Base-by-base conservation (phyloP, 1,140 invertebrate species). In the Anastrepha ludens region DNA sequence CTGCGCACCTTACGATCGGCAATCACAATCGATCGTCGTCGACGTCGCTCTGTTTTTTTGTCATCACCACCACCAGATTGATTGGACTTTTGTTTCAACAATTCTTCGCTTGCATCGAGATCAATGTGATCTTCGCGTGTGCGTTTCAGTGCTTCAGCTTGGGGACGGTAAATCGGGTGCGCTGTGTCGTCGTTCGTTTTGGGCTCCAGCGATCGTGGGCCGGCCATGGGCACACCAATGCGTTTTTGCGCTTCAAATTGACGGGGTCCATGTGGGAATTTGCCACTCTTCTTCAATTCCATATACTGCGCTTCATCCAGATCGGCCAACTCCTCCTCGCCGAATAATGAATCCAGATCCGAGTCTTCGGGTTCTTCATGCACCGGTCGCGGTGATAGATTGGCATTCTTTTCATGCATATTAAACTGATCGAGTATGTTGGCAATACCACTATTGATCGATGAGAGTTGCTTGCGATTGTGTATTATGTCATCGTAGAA, bases 221-320 rank as follows among this genome's bases (percentile, higher is more conserved):
- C 95, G 39, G 94, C 95, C 85, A 95, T 94, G 0, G 94, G 94
- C 1, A 95, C 93, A 17, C 93, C 93, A 87, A 93, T 92, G 17
- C 93, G 90, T 65, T 93, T 93, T 86, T 93, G 93, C 13, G 92
- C 93, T 85, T 96, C 95, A 17, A 97, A 94, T 65, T 96, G 96
- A 2, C 97, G 94, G 0, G 97, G 97, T 0, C 97, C 97, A 5
- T 97, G 96, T 0, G 97, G 97, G 93, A 98, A 98, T 88, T 96
- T 95, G 58, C 97, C 96, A 39, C 96, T 92, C 90, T 93, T 93
- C 87, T 93, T 93, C 13, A 93, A 60, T 13, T 92, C 92, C 89
- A 93, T 87, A 67, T 91, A 93, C 0, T 91, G 91, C 13, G 91
- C 91, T 7, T 92, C 92, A 1, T 92, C 91, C 89, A 92, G 86